Evolutionary conservation across 2,888 invertebrate species (phyloP), one percentile per base, ranked within the genome.

Genomic region (Caenorhabditis parvicauda): DNA sequence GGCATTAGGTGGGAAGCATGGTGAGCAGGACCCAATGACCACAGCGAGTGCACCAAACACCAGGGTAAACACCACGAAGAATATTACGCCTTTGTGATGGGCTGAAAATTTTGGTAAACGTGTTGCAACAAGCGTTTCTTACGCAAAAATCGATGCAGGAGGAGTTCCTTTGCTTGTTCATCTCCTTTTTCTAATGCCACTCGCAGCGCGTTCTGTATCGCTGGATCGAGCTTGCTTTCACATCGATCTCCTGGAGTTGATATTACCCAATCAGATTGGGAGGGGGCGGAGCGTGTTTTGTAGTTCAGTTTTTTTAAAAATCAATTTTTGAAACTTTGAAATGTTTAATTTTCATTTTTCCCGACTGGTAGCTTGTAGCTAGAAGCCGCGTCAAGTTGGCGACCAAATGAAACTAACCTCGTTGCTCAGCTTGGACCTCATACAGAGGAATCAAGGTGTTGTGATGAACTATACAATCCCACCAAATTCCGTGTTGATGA

Each of bases 71-170:
- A 72, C 70, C 1, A 67, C 54, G 43, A 72, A 72, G 64, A 72
- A 72, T 39, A 72, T 53, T 12, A 72, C 72, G 3, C 67, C 70
- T 54, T 72, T 72, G 64, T 72, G 72, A 32, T 72, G 72, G 17
- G 72, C 72, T 72, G 64, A 39, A 69, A 58, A 21, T 21, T 21
- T 29, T 2, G 9, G 9, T 12, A 32, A 32, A 9, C 9, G n/a
- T 32, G 35, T n/a, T n/a, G 35, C 35, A 42, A 28, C 1, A n/a
- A n/a, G n/a, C n/a, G n/a, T n/a, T n/a, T n/a, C 69, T 51, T 29
- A 72, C 72, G 72, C n/a, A 70, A 38, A 50, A 72, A 72, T 21
- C 69, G 46, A 53, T 72, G 72, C 1, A 69, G 50, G 5, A 70
- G 48, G 0, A 67, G 47, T 41, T 72, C 72, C 27, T 38, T 56